Evolutionary conservation across 2,888 invertebrate species (phyloP), one percentile per base, ranked within the genome.

Genomic region (Diplolepis rosae): DNA sequence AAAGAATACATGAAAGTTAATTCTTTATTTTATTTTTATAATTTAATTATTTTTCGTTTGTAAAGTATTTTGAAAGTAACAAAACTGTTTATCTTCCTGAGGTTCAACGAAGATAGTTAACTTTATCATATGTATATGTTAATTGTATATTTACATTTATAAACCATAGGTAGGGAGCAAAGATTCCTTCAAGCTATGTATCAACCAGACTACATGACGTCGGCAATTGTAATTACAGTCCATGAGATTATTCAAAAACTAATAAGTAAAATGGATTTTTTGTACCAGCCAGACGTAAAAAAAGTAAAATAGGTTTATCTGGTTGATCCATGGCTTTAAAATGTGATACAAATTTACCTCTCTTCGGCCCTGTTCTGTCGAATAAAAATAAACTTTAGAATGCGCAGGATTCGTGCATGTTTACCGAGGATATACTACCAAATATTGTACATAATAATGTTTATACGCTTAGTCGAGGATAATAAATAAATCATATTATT

Each of bases 401-500:
- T 61, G 24, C 61, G 61, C 39, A 22, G 22, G n/a, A 61, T 39
- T 39, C 24, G 2, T 11, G 54, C 24, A 35, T 61, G 24, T 61
- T 61, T 39, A 39, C 61, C 39, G 39, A 61, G 24, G 51, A 54
- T 11, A 32, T 7, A 15, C 35, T 35, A 61, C 61, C 61, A 61
- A 61, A 61, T 61, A 61, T 61, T 61, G 61, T 61, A 61, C 22
- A 61, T 61, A 39, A 1, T 61, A 61, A 39, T 61, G 39, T 61
- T 61, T 39, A 61, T 52, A 52, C 52, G n/a, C 15, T 52, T 52
- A 35, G 39, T 39, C 24, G 13, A 51, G 13, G 22, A 24, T 61
- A 61, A 39, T 61, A 61, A 61, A 61, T 32, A 22, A 61, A 61
- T 61, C 61, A 61, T 56, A 56, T 61, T 61, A 61, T 61, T 61